Conservation (phyloP, 1,140 invertebrate species). For the Drosophila nigrodunni region DNA sequence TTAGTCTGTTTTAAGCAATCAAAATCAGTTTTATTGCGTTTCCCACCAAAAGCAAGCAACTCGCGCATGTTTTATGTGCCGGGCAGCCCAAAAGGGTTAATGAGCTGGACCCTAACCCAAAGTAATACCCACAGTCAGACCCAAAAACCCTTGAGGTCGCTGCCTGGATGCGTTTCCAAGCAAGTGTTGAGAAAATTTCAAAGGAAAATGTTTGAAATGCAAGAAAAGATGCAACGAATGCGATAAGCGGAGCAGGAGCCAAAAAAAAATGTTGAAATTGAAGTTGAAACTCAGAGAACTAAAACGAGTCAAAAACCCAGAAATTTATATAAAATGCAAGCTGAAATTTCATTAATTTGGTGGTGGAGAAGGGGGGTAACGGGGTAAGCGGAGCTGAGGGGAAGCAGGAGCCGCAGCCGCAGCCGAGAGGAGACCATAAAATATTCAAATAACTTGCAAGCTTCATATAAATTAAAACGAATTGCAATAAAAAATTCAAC, state of each 20-base stretch:
- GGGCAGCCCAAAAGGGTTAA: slow-evolving; percentile 58
- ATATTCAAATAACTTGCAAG: slow-evolving; percentile 60
- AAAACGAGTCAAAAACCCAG: background rate
- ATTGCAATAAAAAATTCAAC: slow-evolving; percentile 77
- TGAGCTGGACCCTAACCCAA: slow-evolving; percentile 35
- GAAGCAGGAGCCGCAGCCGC: slow-evolving; percentile 6
- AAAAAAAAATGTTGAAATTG: background rate
- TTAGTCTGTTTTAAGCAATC: slow-evolving; percentile 19
- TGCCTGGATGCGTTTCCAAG: slow-evolving; percentile 15
- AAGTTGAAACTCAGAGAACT: background rate
- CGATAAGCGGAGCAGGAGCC: slow-evolving; percentile 38
- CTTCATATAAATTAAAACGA: slow-evolving; percentile 68
- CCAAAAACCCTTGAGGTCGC: slow-evolving; percentile 26
- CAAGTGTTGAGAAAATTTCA: slow-evolving; percentile 46
- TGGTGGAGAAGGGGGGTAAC: background rate
- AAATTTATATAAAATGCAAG: slow-evolving; percentile 50
- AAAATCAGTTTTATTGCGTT: slow-evolving; percentile 67
- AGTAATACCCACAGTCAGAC: too few relatives aligned
- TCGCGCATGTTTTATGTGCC: slow-evolving; percentile 65
- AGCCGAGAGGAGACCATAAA: slow-evolving; percentile 36
- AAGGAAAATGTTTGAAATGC: slow-evolving; percentile 53
- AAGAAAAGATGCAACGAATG: slow-evolving; percentile 19
- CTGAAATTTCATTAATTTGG: slow-evolving; percentile 55
- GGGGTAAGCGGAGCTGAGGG: background rate
- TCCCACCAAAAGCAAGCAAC: slow-evolving; percentile 55